Conservation (phyloP, 2,888 invertebrate genomes). For the Nymphalis c-album region DNA sequence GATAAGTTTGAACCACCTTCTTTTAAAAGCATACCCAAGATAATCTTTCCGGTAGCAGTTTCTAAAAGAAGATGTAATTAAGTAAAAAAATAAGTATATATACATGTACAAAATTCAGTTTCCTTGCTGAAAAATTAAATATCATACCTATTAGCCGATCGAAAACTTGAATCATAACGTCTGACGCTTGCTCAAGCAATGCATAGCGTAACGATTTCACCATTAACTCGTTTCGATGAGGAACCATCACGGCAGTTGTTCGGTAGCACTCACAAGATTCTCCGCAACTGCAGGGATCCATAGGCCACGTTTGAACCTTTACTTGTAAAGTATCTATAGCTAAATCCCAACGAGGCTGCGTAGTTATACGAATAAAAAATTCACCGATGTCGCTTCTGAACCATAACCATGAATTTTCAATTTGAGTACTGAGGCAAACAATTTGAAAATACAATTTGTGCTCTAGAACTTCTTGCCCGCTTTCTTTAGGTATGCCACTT, state of each 20-base stretch:
- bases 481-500: constrained; percentile 57
- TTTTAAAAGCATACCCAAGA: constrained; percentile 61
- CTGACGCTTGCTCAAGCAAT: constrained; percentile 64
- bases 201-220: constrained; percentile 65
- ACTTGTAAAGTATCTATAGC: constrained; percentile 64
- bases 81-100: too few relatives aligned
- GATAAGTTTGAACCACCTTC: constrained; percentile 68
- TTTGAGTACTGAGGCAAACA: constrained; percentile 65
- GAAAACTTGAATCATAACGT: constrained; percentile 65
- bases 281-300: constrained; percentile 69
- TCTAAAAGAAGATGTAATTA: constrained; percentile 50
- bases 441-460: constrained; percentile 66
- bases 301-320: constrained; percentile 62
- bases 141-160: constrained; percentile 64
- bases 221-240: constrained; percentile 71
- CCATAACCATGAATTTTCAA: constrained; percentile 70
- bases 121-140: constrained; percentile 9
- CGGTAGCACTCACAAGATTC: constrained; percentile 71
- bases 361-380: constrained; percentile 67
- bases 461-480: constrained; percentile 53
- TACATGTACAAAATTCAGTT: neutral
- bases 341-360: constrained; percentile 70
- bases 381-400: constrained; percentile 66
- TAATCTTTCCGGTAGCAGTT: constrained; percentile 62
- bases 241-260: constrained; percentile 61